A percentile compares a stretch with the other conserved stretches of the same genome.
Conservation (phyloP, 2,888 invertebrate genomes). For the Cyclophora punctaria region DNA sequence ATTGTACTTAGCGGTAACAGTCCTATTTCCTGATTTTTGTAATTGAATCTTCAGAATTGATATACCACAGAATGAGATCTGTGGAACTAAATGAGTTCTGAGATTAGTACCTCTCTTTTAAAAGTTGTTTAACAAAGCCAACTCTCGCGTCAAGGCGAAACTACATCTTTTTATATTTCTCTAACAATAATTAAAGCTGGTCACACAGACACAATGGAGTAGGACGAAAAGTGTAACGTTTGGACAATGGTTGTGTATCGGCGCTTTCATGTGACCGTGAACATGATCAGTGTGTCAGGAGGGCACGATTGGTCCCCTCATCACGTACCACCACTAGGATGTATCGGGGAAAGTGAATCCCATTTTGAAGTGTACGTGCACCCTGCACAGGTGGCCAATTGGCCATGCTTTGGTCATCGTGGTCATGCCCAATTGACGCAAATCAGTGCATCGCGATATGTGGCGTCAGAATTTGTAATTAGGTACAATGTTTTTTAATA, state of each 20-base stretch:
- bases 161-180: no score
- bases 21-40: no score
- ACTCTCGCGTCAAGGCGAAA: no score
- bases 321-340: constrained; percentile 38
- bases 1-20: no score
- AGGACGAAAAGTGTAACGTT: constrained; percentile 16
- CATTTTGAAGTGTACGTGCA: constrained; percentile 7
- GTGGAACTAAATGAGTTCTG: no score
- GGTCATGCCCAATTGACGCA: constrained; percentile 7
- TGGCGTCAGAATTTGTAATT: constrained; percentile 2
- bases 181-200: background rate
- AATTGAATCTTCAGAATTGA: no score
- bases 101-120: no score
- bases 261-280: constrained; percentile 52
- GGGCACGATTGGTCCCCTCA: constrained; percentile 44
- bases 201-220: constrained; percentile 7
- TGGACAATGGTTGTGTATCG: constrained; percentile 9
- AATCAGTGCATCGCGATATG: constrained; percentile 9
- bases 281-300: constrained; percentile 47
- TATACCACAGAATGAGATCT: no score
- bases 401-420: background rate
- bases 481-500: background rate
- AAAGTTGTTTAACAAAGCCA: no score
- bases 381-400: constrained; percentile 12
- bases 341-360: constrained; percentile 20